Evolutionary conservation across 2,797 vertebrate species (phyloP).

Genomic region (Loris lydekkerianus): DNA sequence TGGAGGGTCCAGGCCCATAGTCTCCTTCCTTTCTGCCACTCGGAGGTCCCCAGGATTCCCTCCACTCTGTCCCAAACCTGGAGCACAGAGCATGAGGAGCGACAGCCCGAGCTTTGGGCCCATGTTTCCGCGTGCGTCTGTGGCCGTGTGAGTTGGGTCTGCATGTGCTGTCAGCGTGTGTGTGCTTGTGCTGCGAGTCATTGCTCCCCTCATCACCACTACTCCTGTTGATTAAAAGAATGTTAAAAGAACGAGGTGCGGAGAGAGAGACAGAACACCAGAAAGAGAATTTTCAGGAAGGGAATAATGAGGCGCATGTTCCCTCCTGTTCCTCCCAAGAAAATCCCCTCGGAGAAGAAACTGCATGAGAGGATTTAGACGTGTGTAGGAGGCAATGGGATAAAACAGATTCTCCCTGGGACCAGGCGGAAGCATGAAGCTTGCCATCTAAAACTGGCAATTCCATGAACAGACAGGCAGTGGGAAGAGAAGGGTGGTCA

Average conservation of each 20-base stretch:
- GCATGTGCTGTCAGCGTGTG: neutral
- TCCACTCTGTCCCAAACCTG: neutral
- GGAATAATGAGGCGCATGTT: neutral
- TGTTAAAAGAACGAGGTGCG: neutral
- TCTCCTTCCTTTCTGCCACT: neutral
- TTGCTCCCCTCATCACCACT: neutral
- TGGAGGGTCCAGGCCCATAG: neutral
- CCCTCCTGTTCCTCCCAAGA: neutral
- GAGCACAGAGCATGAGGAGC: neutral
- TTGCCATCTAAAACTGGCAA: neutral
- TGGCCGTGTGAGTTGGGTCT: too few species aligned
- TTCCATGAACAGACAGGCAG: neutral
- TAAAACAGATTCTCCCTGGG: neutral
- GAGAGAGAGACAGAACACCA: neutral
- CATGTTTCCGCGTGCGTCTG: neutral
- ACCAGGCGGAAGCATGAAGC: neutral
- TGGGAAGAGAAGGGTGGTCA: neutral
- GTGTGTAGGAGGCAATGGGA: neutral
- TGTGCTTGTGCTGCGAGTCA: neutral
- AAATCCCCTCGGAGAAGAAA: neutral
- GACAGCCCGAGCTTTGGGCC: fast-evolving
- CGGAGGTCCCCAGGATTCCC: neutral
- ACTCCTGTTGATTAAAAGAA: neutral
- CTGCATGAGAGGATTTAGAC: neutral
- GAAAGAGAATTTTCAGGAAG: slow-evolving; percentile 23